These are phyloP conservation scores for Ciconia maguari DNA, from an alignment of 2,113 vertebrate genomes.

Conservation along the genomic window DNA sequence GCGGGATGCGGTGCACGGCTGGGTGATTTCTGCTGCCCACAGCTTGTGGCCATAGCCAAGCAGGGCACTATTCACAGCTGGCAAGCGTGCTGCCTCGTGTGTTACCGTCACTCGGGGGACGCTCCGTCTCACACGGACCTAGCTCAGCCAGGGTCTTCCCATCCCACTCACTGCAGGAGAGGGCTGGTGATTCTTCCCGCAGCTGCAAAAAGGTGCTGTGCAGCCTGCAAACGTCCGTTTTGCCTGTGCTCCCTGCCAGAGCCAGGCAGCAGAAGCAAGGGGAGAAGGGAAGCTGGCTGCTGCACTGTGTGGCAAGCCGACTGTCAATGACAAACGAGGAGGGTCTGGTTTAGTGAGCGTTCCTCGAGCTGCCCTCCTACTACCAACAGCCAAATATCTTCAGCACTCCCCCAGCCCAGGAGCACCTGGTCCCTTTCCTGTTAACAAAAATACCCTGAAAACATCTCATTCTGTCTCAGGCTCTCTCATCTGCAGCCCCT, in stretches of 20 bases:
- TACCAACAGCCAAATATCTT: not conserved
- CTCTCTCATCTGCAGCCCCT: not conserved
- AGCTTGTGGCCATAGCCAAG: not conserved
- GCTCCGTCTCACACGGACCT: not conserved
- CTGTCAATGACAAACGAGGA: not conserved
- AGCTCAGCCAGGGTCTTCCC: not conserved
- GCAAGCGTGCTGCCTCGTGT: not conserved
- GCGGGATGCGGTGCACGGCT: too few species aligned
- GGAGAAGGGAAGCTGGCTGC: not conserved
- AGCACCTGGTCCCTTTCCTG: not conserved
- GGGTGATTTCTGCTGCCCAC: not conserved
- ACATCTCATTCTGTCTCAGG: not conserved
- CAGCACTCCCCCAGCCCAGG: not conserved
- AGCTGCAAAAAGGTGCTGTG: not conserved
- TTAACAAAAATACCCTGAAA: not conserved
- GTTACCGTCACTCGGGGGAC: not conserved
- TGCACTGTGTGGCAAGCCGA: not conserved
- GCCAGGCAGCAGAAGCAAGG: not conserved
- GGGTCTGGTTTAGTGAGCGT: accelerated
- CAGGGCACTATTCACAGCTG: not conserved
- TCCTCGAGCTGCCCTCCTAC: not conserved
- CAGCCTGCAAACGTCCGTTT: accelerated
- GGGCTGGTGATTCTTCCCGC: not conserved
- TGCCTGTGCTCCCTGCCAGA: not conserved
- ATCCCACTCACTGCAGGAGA: not conserved